Base-by-base conservation (phyloP, 1,140 invertebrate species). In the Drosophila micromelanica region DNA sequence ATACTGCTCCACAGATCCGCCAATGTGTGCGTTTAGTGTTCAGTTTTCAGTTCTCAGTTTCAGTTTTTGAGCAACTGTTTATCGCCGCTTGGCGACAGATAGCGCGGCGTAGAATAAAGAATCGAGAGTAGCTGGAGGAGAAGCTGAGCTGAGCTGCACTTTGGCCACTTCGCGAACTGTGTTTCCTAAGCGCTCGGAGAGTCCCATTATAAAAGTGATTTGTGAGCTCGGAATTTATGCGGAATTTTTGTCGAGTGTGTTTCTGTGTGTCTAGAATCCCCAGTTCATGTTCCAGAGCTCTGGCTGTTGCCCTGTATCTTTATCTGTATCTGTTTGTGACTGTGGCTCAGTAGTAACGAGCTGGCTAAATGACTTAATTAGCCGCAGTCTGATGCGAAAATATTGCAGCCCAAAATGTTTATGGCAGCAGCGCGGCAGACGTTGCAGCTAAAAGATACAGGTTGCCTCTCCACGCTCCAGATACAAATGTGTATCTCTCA, bases 311-410 rank as follows among this genome's bases (percentile, higher is more conserved):
- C 20, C 20, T 49, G 20, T 43, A 17, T 13, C 20, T 49, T 12
- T 43, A 17, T 13, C 6, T 43, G 6, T 15, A 8, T 37, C 15
- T 45, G 48, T 27, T 15, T 5, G 30, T 7, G 5, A 73, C 51
- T 74, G 51, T 75, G 20, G 38, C 38, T 68, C 40, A 35, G 62
- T 73, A 78, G 84, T 87, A 87, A 79, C 78, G 79, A 87, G 60
- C 79, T 89, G 85, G 80, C 80, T 80, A 87, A 85, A 89, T 89
- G 84, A 89, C 84, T 89, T 89, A 89, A 89, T 89, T 89, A 89
- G 62, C 15, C 8, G 65, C 30, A 35, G 32, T 48, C 48, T 48
- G 35, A 61, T 15, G 52, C 48, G 56, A 37, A 55, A 35, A 49
- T 43, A 49, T 35, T 73, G 20, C 65, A 43, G 64, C 27, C 64